Evolutionary conservation across 2,797 vertebrate species (phyloP).

Genomic region (Pogonophryne albipinna): DNA sequence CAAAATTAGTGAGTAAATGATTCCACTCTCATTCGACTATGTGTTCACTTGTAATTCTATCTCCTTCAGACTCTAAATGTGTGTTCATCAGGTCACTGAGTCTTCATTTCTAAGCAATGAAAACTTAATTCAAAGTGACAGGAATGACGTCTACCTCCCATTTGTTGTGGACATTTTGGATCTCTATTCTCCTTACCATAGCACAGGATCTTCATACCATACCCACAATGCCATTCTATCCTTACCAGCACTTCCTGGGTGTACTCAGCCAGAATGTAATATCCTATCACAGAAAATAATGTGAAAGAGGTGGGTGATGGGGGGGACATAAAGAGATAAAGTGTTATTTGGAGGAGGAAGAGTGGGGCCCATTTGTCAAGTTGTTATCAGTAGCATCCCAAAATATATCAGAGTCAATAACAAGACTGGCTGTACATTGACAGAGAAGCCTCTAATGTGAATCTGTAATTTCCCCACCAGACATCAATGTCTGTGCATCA

Average conservation of each 20-base stretch:
- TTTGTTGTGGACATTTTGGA: constrained; percentile 20
- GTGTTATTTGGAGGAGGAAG: constrained; percentile 61
- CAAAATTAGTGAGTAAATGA: neutral
- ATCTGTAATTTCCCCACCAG: constrained; percentile 55
- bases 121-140: neutral
- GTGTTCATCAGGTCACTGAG: neutral
- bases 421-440: constrained; percentile 61
- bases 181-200: constrained; percentile 8
- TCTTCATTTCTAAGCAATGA: neutral
- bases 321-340: constrained; percentile 62
- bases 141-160: constrained; percentile 5
- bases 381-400: constrained; percentile 67
- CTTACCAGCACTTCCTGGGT: constrained; percentile 44
- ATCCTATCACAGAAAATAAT: constrained; percentile 79
- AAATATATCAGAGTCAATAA: constrained; percentile 80
- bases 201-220: constrained; percentile 29
- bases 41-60: neutral
- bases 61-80: neutral
- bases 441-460: constrained; percentile 52
- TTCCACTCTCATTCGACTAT: neutral
- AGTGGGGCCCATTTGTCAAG: constrained; percentile 74
- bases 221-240: constrained; percentile 34
- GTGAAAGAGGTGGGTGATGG: constrained; percentile 63
- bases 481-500: constrained; percentile 37
- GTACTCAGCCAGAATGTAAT: constrained; percentile 51